Percentiles rank a stretch among this genome's conserved stretches.
Conservation (phyloP, 2,888 invertebrate species). For the Napeogenes inachia region DNA sequence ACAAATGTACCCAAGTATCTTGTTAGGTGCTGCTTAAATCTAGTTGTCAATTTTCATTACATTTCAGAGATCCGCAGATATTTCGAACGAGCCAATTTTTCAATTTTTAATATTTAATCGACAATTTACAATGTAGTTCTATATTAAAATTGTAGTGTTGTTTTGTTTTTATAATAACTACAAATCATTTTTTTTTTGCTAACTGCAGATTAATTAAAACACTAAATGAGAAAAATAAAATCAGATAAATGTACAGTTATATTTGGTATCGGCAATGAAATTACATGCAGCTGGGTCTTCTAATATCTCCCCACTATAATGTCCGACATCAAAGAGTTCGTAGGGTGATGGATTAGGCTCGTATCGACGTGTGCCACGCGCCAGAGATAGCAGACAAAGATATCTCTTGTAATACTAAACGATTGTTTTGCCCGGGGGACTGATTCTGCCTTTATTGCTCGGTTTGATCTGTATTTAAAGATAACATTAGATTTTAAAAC, state of each 20-base stretch:
- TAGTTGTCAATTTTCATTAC: conserved; percentile 16
- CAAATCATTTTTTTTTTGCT: too few relatives aligned
- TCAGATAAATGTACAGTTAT: conserved; percentile 12
- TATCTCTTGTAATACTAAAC: conserved; percentile 44
- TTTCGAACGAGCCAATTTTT: not conserved
- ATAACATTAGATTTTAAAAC: conserved; percentile 15
- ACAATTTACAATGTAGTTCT: too few relatives aligned
- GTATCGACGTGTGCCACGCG: conserved; percentile 61
- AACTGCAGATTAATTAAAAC: too few relatives aligned
- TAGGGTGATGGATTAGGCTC: conserved; percentile 64
- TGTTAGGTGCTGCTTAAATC: conserved; percentile 18
- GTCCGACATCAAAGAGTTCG: conserved; percentile 63
- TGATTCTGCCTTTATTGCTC: conserved; percentile 39
- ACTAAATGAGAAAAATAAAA: not conserved
- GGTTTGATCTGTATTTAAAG: conserved; percentile 38
- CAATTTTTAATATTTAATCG: too few relatives aligned
- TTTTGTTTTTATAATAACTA: too few relatives aligned
- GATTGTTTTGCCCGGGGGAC: conserved; percentile 49
- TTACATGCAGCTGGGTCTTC: conserved; percentile 31
- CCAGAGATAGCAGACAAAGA: conserved; percentile 50
- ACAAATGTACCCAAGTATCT: conserved; percentile 23
- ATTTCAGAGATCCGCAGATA: conserved; percentile 7
- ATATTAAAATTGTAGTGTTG: too few relatives aligned
- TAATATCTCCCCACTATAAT: conserved; percentile 45
- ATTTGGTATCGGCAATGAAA: conserved; percentile 17